Base-by-base conservation (phyloP, 2,888 invertebrate genomes). In the Coenonympha arcania region DNA sequence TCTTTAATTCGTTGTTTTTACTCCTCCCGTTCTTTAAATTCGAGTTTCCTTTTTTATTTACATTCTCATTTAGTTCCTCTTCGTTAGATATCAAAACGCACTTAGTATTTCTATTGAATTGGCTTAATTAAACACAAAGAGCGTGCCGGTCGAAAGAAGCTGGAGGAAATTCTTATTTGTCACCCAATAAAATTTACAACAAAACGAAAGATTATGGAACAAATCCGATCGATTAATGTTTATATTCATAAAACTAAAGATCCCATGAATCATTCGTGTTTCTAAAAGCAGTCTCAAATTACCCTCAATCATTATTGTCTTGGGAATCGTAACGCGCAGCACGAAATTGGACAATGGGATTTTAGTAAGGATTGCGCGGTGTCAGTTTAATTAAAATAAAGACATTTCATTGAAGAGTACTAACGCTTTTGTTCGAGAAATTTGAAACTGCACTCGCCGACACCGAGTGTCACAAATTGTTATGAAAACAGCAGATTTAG, bases 201-300 rank as follows among this genome's bases (percentile, higher is more conserved):
- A 53, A 34, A 41, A 44, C 45, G 31, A 51, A 28, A 52, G n/a
- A n/a, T 44, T 56, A 54, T 57, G 57, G 56, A 58, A 53, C 43
- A 41, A 52, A 59, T 59, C 52, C 52, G 54, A 57, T 54, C 56
- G 52, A 37, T 30, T 48, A 43, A 57, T 57, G 60, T 59, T 64
- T 56, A 61, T 52, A 58, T 60, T 54, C 63, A 26, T 44, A 48
- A 67, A 73, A 68, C 66, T 68, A 67, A 68, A 71, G 71, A 73
- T 76, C 76, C 70, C 76, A 76, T 83, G 81, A 82, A 68, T 84
- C 80, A 83, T 72, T 68, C 62, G 58, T 68, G 74, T 76, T 78
- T 81, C 84, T 80, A 81, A 82, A 82, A 78, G 82, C 76, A 71
- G 69, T 75, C 74, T 84, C 83, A 66, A 65, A 72, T 83, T 78